Conservation (phyloP, 2,113 vertebrate genomes). For the Dolichallabes microphthalmus region DNA sequence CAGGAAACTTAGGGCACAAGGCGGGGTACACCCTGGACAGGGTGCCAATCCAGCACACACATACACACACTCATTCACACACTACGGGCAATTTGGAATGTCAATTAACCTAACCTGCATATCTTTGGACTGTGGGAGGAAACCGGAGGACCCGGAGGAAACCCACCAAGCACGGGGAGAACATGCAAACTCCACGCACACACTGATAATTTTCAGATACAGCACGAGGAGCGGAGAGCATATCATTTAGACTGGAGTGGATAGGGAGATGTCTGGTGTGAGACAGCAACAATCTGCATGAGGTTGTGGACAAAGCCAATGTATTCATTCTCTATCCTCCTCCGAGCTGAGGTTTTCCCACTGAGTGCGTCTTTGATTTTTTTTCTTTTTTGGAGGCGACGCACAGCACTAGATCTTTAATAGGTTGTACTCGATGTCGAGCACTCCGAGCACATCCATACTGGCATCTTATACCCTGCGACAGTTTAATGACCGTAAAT, state of each 20-base stretch:
- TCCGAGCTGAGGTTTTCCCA: neutral
- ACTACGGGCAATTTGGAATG: no score
- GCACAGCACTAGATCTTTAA: neutral
- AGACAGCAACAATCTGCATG: slow-evolving; percentile 35
- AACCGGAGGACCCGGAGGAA: no score
- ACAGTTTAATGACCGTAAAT: slow-evolving; percentile 31
- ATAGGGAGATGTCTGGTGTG: slow-evolving; percentile 30
- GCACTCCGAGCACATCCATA: neutral
- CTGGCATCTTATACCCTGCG: slow-evolving; percentile 24
- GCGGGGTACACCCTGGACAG: no score
- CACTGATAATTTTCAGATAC: neutral
- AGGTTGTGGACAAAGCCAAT: neutral
- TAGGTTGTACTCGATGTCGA: neutral
- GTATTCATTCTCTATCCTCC: neutral
- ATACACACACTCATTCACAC: no score
- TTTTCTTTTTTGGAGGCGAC: neutral
- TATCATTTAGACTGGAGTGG: slow-evolving; percentile 17
- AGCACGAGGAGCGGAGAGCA: neutral
- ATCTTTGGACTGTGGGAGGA: no score
- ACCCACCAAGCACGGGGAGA: no score
- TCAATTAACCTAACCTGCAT: no score
- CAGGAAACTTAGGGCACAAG: no score
- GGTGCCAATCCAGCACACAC: no score
- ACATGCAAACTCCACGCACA: no score
- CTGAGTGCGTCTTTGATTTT: neutral